Evolutionary conservation across 2,797 vertebrate genomes (phyloP).

Genomic region (Euphonia xanthogaster): DNA sequence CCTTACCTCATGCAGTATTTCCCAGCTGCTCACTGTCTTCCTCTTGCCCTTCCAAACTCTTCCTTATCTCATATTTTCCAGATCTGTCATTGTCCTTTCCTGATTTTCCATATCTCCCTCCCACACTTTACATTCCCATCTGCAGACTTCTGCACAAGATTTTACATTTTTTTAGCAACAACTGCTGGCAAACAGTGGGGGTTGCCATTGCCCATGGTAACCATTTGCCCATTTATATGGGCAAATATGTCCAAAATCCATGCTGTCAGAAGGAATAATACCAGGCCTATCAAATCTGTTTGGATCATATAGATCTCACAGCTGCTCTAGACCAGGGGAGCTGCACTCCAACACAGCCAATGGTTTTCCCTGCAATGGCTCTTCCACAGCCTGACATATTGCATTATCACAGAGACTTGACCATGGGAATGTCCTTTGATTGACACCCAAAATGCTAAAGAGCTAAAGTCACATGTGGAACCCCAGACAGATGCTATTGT

Average conservation of each 20-base stretch:
- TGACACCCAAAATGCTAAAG: background rate
- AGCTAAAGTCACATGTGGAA: background rate
- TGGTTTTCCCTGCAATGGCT: background rate
- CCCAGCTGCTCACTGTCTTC: background rate
- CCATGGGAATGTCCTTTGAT: accelerated
- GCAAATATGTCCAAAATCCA: background rate
- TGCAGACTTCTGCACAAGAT: background rate
- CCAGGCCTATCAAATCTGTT: background rate
- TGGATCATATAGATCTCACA: background rate
- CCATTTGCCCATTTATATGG: background rate
- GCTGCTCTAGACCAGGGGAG: background rate
- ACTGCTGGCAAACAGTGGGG: background rate
- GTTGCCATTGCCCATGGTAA: background rate
- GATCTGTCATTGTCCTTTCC: background rate
- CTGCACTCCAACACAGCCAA: background rate
- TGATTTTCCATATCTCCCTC: background rate
- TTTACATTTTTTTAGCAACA: background rate
- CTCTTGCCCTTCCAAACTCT: background rate
- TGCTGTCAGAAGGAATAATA: background rate
- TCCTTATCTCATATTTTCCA: background rate
- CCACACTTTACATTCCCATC: background rate
- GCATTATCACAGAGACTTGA: background rate
- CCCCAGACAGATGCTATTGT: background rate
- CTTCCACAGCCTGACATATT: background rate
- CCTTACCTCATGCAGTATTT: background rate